These are phyloP conservation scores for Tenthredo livida DNA, from an alignment of 2,888 invertebrate species.

Conservation along the genomic window DNA sequence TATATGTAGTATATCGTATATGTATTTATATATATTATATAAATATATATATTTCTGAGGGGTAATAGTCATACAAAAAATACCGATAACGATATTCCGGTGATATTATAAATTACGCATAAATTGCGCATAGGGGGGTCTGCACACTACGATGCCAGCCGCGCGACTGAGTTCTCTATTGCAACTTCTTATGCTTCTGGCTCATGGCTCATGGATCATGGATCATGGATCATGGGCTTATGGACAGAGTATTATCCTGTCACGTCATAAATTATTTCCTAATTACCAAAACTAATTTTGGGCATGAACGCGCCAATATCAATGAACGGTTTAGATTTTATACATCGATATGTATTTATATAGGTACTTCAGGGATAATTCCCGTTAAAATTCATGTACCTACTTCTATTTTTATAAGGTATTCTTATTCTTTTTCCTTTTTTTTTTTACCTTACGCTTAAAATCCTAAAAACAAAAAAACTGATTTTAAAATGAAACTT, in stretches of 20 bases:
- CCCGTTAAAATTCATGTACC: background rate
- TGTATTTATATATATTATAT: background rate
- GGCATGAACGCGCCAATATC: background rate
- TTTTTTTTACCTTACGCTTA: too few relatives aligned
- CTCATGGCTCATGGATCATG: background rate
- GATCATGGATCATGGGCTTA: background rate
- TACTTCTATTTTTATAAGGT: too few relatives aligned
- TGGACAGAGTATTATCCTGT: background rate
- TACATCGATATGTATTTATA: background rate
- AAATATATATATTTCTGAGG: background rate
- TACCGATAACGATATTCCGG: background rate
- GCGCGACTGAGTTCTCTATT: slow-evolving; percentile 45
- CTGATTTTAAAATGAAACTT: background rate
- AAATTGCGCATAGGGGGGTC: slow-evolving; percentile 3
- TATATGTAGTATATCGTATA: background rate
- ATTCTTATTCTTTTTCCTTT: too few relatives aligned
- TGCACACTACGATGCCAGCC: slow-evolving; percentile 44
- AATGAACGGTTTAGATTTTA: background rate
- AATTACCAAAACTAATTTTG: slow-evolving; percentile 26
- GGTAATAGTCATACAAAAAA: background rate
- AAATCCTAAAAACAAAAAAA: background rate
- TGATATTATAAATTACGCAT: slow-evolving; percentile 3
- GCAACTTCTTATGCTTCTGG: slow-evolving; percentile 12
- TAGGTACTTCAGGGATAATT: background rate
- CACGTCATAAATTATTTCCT: slow-evolving; percentile 15